A percentile compares a stretch with the other conserved stretches of the same genome.
Evolutionary conservation across 2,888 invertebrate genomes (phyloP).

Genomic region (Sialis lutaria): DNA sequence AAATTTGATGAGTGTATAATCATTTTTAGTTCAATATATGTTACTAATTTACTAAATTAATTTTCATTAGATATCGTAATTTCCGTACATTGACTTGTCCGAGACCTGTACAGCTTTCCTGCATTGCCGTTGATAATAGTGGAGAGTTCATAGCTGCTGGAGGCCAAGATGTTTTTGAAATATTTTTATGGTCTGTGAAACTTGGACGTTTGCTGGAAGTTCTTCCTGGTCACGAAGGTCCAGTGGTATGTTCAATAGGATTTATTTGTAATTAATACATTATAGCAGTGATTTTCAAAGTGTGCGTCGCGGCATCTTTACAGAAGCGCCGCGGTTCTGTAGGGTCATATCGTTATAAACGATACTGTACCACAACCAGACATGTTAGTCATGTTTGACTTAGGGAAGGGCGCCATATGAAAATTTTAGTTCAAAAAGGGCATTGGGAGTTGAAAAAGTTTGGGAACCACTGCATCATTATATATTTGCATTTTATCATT

Average conservation of each 20-base stretch:
- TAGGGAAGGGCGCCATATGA: no score
- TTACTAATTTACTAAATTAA: background rate
- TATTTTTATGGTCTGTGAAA: constrained; percentile 92
- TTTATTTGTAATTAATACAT: background rate
- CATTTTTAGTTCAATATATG: no score
- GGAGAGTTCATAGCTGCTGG: constrained; percentile 92
- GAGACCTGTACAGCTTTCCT: constrained; percentile 78
- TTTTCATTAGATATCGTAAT: constrained; percentile 69
- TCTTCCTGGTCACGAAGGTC: constrained; percentile 84
- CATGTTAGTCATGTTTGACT: no score
- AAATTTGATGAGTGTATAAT: no score
- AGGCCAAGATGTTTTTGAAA: constrained; percentile 85
- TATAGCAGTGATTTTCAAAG: no score
- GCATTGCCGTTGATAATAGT: constrained; percentile 72
- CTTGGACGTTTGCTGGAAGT: constrained; percentile 81
- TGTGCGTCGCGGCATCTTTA: no score
- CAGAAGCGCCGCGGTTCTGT: no score
- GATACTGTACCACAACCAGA: no score
- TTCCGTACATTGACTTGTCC: constrained; percentile 93
- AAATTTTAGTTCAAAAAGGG: no score
- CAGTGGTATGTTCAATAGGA: constrained; percentile 40
- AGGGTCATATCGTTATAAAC: background rate
- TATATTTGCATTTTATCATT: background rate
- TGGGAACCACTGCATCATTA: no score
- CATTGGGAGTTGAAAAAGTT: no score